These are phyloP conservation scores for Eupelmus urozonus DNA, from an alignment of 2,888 invertebrate genomes.

Conservation along the genomic window DNA sequence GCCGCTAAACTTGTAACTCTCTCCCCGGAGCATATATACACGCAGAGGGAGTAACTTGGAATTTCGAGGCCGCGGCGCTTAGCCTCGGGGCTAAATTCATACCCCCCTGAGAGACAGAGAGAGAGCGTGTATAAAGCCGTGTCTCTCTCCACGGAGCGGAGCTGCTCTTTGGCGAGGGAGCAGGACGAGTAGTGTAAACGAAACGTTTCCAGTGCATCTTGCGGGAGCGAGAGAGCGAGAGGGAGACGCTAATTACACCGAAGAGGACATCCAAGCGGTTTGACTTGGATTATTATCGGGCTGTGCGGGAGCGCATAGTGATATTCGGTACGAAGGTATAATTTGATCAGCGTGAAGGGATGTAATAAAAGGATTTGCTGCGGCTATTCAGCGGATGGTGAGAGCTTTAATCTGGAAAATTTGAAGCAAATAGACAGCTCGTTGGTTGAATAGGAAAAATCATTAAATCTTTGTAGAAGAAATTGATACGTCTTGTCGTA, in stretches of 20 bases:
- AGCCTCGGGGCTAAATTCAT: conserved; percentile 54
- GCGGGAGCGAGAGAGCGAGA: neutral
- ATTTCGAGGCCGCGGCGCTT: conserved; percentile 53
- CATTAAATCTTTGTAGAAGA: neutral
- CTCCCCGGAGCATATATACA: neutral
- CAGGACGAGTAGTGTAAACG: conserved; percentile 16
- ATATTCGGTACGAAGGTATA: no score
- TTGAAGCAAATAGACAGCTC: no score
- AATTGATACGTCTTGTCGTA: no score
- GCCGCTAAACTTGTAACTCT: conserved; percentile 43
- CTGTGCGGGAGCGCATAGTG: no score
- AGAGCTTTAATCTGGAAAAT: no score
- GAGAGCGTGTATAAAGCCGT: no score
- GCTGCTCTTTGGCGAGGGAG: neutral
- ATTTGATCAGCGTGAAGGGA: no score
- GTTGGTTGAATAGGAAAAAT: neutral
- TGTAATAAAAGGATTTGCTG: no score
- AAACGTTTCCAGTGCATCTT: conserved; percentile 18
- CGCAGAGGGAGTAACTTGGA: conserved; percentile 34
- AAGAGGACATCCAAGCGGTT: conserved; percentile 12
- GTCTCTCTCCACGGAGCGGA: neutral
- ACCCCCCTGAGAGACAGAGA: no score
- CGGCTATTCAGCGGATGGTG: no score
- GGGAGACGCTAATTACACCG: conserved; percentile 10
- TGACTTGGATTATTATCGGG: conserved; percentile 36